Conservation (phyloP, 2,888 invertebrate genomes). For the Syrista parreyssii region DNA sequence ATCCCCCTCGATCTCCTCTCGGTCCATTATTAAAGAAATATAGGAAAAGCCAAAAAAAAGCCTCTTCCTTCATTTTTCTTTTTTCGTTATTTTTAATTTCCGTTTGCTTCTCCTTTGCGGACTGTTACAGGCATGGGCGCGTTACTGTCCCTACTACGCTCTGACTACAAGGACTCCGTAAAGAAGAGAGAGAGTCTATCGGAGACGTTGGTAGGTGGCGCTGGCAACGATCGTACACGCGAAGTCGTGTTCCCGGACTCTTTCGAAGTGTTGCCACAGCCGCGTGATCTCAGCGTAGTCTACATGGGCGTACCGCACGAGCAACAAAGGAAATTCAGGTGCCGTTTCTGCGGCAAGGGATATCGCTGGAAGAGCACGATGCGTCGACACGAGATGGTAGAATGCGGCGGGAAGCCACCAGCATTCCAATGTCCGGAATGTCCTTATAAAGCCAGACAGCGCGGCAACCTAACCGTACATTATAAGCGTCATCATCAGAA, state of each 20-base stretch:
- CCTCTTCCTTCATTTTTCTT: conserved; percentile 37
- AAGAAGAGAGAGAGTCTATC: conserved; percentile 28
- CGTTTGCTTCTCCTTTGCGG: conserved; percentile 45
- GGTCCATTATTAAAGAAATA: too few relatives aligned
- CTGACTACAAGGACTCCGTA: conserved; percentile 51
- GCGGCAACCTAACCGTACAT: conserved; percentile 85
- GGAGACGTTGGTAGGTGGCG: conserved; percentile 23
- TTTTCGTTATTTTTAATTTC: conserved; percentile 39
- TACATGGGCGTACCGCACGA: conserved; percentile 69
- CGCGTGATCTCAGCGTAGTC: conserved; percentile 60
- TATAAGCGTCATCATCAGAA: conserved; percentile 80
- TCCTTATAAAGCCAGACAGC: conserved; percentile 82
- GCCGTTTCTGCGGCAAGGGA: conserved; percentile 85
- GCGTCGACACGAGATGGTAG: conserved; percentile 84
- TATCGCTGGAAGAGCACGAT: conserved; percentile 90
- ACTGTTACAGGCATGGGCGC: conserved; percentile 64
- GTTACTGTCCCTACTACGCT: conserved; percentile 56
- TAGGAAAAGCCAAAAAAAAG: not conserved
- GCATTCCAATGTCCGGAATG: conserved; percentile 85
- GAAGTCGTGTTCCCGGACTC: conserved; percentile 64
- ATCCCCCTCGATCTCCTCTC: too few relatives aligned
- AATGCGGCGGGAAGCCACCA: conserved; percentile 86
- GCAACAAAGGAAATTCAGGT: conserved; percentile 76
- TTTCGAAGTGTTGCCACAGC: conserved; percentile 63
- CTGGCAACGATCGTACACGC: conserved; percentile 42